phyloP scores from a whole-genome alignment of 2,797 vertebrate genomes.

The Tokudaia muenninki region DNA sequence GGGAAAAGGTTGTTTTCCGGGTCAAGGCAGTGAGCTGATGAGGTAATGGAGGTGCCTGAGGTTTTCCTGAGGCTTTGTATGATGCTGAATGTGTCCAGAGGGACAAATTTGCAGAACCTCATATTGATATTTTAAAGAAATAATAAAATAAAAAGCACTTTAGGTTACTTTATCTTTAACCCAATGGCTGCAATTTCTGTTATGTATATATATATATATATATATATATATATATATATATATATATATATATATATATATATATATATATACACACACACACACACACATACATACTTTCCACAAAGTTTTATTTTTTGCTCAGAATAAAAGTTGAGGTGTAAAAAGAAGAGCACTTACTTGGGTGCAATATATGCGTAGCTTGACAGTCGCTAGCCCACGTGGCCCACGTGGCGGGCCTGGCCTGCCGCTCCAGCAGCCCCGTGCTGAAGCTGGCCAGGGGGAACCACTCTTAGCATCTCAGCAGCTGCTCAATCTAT shows the following conservation, averaged over 20 bases:
- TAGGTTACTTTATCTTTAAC: constrained; percentile 91
- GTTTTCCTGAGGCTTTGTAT: constrained; percentile 82
- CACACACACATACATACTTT: no score
- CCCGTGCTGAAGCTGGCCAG: constrained; percentile 70
- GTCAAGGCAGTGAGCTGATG: constrained; percentile 65
- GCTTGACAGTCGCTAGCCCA: constrained; percentile 83
- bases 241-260: constrained; percentile 74
- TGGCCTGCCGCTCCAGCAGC: constrained; percentile 64
- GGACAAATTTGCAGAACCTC: constrained; percentile 88
- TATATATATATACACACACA: constrained; percentile 87
- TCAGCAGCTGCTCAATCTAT: constrained; percentile 88
- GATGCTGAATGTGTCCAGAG: constrained; percentile 85
- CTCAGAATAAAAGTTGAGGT: constrained; percentile 89
- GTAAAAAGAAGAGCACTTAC: constrained; percentile 90
- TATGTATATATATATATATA: constrained; percentile 74
- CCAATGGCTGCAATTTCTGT: constrained; percentile 90
- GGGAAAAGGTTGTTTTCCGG: constrained; percentile 51
- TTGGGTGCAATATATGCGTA: constrained; percentile 90
- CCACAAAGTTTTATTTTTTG: constrained; percentile 90
- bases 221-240: constrained; percentile 87
- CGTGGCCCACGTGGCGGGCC: constrained; percentile 78
- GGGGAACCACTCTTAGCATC: constrained; percentile 84
- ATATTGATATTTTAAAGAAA: constrained; percentile 87
- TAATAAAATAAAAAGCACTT: constrained; percentile 90
- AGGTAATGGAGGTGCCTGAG: constrained; percentile 63